phyloP scores from a whole-genome alignment of 2,888 invertebrate genomes.

The Spisula solida region DNA sequence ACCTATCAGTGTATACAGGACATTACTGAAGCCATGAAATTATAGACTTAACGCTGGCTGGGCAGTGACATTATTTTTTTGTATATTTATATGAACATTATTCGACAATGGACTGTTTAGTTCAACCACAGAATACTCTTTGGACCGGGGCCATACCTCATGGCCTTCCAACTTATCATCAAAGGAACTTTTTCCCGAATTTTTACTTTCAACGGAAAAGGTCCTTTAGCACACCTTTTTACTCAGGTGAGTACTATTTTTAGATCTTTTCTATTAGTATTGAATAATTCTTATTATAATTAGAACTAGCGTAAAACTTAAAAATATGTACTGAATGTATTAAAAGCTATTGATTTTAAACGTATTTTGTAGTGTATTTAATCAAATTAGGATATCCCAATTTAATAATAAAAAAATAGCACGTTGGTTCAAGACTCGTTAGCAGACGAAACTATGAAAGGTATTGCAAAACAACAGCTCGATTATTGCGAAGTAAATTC shows the following conservation, averaged over 20 bases:
- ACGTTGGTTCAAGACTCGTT: not conserved
- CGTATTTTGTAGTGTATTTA: not conserved
- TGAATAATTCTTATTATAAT: not conserved
- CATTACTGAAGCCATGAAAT: slow-evolving; percentile 67
- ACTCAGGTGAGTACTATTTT: slow-evolving; percentile 71
- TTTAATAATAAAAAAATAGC: not conserved
- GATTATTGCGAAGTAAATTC: not conserved
- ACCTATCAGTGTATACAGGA: slow-evolving; percentile 58
- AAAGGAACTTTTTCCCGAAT: slow-evolving; percentile 74
- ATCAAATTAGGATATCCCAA: not conserved
- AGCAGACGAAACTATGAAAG: not conserved
- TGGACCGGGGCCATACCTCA: slow-evolving; percentile 78
- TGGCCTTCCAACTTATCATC: slow-evolving; percentile 74
- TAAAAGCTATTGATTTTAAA: not conserved
- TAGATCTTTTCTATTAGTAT: not conserved
- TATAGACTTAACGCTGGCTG: slow-evolving; percentile 69
- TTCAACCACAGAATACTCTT: slow-evolving; percentile 75
- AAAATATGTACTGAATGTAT: not conserved
- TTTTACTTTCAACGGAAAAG: slow-evolving; percentile 77
- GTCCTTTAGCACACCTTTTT: slow-evolving; percentile 71
- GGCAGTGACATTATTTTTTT: slow-evolving; percentile 66
- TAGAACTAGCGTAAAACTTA: not conserved
- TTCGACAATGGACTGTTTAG: slow-evolving; percentile 78
- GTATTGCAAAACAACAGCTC: slow-evolving; percentile 1
- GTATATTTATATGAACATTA: slow-evolving; percentile 40